Base-by-base conservation (phyloP, 2,888 invertebrate genomes). In the Oscheius sp. region DNA sequence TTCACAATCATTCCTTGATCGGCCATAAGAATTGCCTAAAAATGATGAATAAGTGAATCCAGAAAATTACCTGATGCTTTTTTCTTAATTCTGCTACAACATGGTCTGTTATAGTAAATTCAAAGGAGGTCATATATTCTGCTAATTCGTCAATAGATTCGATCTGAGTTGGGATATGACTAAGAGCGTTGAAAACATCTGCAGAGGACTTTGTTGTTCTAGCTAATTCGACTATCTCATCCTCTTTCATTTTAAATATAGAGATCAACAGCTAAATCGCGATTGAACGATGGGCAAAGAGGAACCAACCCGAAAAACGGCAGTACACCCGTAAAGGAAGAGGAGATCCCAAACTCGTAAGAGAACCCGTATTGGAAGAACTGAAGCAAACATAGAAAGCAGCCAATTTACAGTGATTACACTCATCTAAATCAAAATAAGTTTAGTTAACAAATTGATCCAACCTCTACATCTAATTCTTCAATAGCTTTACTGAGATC, bases 391-490 rank as follows among this genome's bases (percentile, higher is more conserved):
- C 29, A 97, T 88, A 1, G 97, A 96, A 61, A 98, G 90, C 88
- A 97, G 96, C 98, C 98, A 98, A 87, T 96, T 95, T 84, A 96
- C 90, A 20, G 95, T 95, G 84, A 98, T 96, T 65, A 98, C 89
- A 65, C 96, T 95, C 64, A 97, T 89, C 89, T 76, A 61, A 65
- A 73, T 3, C 15, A n/a, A n/a, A 15, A 6, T 8, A 48, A 34
- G 3, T n/a, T 65, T 29, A 45, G 12, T n/a, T 2, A 15, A 17
- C 6, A 50, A 37, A 52, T 34, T 20, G 50, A 17, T 34, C 46
- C 33, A 37, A 77, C 74, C 69, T 77, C 77, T 20, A 77, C 77
- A 48, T 77, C 77, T 29, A 73, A 46, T 25, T 77, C 74, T 12
- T 77, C 77, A 0, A 77, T 25, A 15, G 69, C 71, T 29, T 80